These are phyloP conservation scores for Apotomis turbidana DNA, from an alignment of 2,888 invertebrate genomes.

Conservation along the genomic window DNA sequence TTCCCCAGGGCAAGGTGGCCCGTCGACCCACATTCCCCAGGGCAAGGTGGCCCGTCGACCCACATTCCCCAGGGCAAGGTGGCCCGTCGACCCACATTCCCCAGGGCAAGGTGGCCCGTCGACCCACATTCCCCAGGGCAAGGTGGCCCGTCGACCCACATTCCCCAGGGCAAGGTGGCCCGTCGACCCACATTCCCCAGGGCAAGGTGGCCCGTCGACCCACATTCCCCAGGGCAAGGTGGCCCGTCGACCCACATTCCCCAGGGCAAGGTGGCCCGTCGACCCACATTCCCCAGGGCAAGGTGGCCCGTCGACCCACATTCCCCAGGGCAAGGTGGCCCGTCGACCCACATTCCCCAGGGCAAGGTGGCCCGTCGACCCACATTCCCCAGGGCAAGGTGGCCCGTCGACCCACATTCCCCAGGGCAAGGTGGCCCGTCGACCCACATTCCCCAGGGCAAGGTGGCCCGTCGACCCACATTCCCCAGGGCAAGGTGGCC, in stretches of 20 bases:
- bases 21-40: slow-evolving; percentile 85
- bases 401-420: slow-evolving; percentile 87
- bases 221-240: slow-evolving; percentile 89
- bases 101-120: slow-evolving; percentile 91
- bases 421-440: slow-evolving; percentile 91
- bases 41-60: slow-evolving; percentile 95
- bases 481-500: slow-evolving; percentile 89
- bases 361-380: slow-evolving; percentile 95
- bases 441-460: slow-evolving; percentile 88
- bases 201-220: slow-evolving; percentile 95
- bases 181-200: slow-evolving; percentile 85
- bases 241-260: slow-evolving; percentile 87
- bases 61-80: slow-evolving; percentile 89
- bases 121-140: slow-evolving; percentile 88
- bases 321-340: slow-evolving; percentile 89
- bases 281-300: slow-evolving; percentile 88
- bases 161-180: slow-evolving; percentile 89
- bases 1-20: slow-evolving; percentile 89
- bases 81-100: slow-evolving; percentile 87
- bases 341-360: slow-evolving; percentile 85
- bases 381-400: slow-evolving; percentile 89
- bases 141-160: slow-evolving; percentile 92
- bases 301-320: slow-evolving; percentile 92
- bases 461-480: slow-evolving; percentile 92
- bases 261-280: slow-evolving; percentile 91